phyloP scores from a whole-genome alignment of 2,888 invertebrate species.

The Pantelozetes paolii region DNA sequence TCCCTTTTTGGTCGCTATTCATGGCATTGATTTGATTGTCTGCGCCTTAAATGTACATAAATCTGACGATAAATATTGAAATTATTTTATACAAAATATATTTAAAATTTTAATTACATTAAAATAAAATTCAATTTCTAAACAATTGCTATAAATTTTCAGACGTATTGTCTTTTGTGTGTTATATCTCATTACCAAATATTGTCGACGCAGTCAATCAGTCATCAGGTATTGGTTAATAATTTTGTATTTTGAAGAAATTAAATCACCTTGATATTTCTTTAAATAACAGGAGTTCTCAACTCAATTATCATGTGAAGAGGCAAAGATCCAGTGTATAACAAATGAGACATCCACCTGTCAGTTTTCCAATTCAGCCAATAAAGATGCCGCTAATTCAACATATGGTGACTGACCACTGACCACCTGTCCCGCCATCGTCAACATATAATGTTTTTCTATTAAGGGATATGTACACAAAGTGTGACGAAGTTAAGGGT shows the following conservation, averaged over 20 bases:
- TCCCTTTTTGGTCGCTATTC: not conserved
- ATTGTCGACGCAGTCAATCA: not conserved
- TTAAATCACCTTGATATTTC: not conserved
- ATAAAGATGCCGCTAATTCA: conserved; percentile 18
- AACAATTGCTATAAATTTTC: too few relatives aligned
- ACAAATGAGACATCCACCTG: conserved; percentile 21
- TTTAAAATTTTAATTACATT: too few relatives aligned
- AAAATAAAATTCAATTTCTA: too few relatives aligned
- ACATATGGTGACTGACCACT: not conserved
- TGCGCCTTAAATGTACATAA: conserved; percentile 17
- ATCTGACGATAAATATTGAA: not conserved
- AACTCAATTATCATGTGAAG: not conserved
- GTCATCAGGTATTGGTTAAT: not conserved
- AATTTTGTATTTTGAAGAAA: not conserved
- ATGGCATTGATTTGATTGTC: conserved; percentile 13
- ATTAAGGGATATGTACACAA: too few relatives aligned
- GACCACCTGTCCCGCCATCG: too few relatives aligned
- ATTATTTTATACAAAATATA: too few relatives aligned
- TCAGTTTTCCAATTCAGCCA: conserved; percentile 11
- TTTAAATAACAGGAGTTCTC: too few relatives aligned
- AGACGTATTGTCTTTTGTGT: conserved; percentile 24
- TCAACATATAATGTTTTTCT: too few relatives aligned
- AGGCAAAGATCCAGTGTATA: conserved; percentile 20
- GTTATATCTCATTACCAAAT: conserved; percentile 18
- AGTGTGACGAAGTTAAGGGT: too few relatives aligned